Base-by-base conservation (phyloP, 1,140 invertebrate genomes). In the Drosophila subpulchrella region DNA sequence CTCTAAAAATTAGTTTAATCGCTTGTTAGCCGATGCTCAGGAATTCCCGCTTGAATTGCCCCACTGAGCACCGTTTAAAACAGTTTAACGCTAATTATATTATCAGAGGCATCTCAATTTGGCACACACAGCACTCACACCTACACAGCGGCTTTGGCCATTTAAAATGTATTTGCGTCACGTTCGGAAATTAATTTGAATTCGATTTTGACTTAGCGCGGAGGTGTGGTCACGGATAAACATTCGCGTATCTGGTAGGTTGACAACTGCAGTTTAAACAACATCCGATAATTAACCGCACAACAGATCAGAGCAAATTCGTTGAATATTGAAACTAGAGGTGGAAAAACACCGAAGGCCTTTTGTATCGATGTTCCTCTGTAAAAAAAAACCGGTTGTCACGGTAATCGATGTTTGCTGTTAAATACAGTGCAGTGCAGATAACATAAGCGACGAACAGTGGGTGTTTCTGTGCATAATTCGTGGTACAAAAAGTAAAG, bases 101-200 rank as follows among this genome's bases (percentile, higher is more conserved):
- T 57, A 36, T 81, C 27, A 57, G 27, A 58, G 60, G 36, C 74
- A 88, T 88, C 81, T 72, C 57, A 65, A 73, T 51, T 81, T 79
- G 51, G 60, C 59, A 39, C 53, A 74, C 46, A 73, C 51, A 38
- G 32, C 58, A 70, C 38, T 32, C 50, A 70, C 48, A 75, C 53
- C 34, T 42, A 50, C 41, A 17, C 65, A 51, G 12, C 54, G 73
- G 39, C 71, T 57, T 75, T 75, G 59, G 60, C 59, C 30, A 75
- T 75, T 55, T 51, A 15, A 47, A 54, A 20, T 62, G 73, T 36
- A 41, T 57, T 65, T 75, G 72, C 70, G 70, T 75, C 72, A 75
- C 72, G 34, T 38, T 63, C 32, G 51, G 24, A 27, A 20, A 58
- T 61, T 39, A 32, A 61, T 39, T 67, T 58, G 32, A 65, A 42